Conservation (phyloP, 2,113 vertebrate genomes). For the Meleagris gallopavo region DNA sequence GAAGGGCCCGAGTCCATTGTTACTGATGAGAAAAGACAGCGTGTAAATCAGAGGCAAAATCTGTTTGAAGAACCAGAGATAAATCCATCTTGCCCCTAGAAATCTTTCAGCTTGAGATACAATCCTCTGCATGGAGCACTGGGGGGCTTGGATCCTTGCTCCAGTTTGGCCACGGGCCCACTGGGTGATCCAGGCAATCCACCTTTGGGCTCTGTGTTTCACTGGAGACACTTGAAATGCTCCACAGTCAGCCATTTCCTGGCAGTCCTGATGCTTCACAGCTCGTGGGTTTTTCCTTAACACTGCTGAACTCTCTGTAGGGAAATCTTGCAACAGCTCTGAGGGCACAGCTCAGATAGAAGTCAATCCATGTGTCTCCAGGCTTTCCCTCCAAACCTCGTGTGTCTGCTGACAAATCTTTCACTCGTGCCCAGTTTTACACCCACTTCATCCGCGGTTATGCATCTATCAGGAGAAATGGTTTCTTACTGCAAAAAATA, state of each 20-base stretch:
- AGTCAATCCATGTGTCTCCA: background rate
- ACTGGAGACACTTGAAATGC: background rate
- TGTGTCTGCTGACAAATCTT: conserved; percentile 14
- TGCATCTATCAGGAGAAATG: background rate
- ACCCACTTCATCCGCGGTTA: background rate
- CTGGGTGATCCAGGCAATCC: background rate
- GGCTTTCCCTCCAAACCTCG: conserved; percentile 10
- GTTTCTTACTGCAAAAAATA: background rate
- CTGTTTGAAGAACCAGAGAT: background rate
- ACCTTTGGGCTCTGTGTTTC: background rate
- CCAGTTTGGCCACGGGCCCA: background rate
- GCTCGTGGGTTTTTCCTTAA: background rate
- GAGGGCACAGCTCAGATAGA: background rate
- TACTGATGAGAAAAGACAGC: background rate
- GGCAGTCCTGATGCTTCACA: background rate
- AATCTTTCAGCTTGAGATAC: background rate
- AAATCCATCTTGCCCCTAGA: background rate
- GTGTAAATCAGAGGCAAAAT: background rate
- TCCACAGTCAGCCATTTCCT: background rate
- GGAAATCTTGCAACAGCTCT: conserved; percentile 12
- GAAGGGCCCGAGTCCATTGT: background rate
- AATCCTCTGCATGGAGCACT: background rate
- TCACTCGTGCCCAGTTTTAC: background rate
- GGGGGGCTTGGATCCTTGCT: background rate
- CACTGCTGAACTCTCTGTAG: background rate